These are phyloP conservation scores for Bembecia ichneumoniformis DNA, from an alignment of 2,888 invertebrate species.

Conservation along the genomic window DNA sequence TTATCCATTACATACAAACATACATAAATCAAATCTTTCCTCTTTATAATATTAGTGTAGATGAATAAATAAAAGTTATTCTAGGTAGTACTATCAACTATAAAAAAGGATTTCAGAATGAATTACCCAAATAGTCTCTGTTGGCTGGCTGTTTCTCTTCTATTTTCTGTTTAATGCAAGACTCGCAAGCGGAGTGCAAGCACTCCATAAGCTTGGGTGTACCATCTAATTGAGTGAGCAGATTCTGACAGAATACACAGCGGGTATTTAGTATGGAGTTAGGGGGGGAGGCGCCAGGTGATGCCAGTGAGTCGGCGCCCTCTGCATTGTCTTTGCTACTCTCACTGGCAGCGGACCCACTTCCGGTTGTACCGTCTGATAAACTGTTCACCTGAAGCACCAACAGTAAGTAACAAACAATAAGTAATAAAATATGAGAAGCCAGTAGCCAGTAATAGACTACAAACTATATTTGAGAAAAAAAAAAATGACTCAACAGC, in stretches of 20 bases:
- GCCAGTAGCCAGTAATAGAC: too few species aligned
- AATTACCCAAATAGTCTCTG: slow-evolving; percentile 49
- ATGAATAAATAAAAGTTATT: too few species aligned
- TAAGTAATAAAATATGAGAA: too few species aligned
- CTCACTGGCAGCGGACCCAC: background rate
- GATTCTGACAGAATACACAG: slow-evolving; percentile 66
- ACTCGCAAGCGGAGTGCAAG: slow-evolving; percentile 86
- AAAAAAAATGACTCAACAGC: too few species aligned
- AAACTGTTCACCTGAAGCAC: slow-evolving; percentile 14
- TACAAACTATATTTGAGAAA: too few species aligned
- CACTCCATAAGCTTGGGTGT: slow-evolving; percentile 88
- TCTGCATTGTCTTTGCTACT: slow-evolving; percentile 18
- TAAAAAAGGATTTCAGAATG: too few species aligned
- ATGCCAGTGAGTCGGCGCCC: slow-evolving; percentile 52
- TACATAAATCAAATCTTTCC: too few species aligned
- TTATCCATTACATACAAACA: too few species aligned
- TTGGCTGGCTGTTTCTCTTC: slow-evolving; percentile 49
- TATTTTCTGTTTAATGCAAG: slow-evolving; percentile 80
- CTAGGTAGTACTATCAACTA: too few species aligned
- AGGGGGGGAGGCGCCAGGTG: slow-evolving; percentile 35
- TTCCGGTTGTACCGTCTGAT: slow-evolving; percentile 3
- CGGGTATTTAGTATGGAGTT: slow-evolving; percentile 41
- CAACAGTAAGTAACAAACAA: too few species aligned
- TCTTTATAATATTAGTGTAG: too few species aligned
- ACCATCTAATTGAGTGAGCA: slow-evolving; percentile 48